phyloP scores from a whole-genome alignment of 1,140 invertebrate genomes.

The Aphelinus certus region DNA sequence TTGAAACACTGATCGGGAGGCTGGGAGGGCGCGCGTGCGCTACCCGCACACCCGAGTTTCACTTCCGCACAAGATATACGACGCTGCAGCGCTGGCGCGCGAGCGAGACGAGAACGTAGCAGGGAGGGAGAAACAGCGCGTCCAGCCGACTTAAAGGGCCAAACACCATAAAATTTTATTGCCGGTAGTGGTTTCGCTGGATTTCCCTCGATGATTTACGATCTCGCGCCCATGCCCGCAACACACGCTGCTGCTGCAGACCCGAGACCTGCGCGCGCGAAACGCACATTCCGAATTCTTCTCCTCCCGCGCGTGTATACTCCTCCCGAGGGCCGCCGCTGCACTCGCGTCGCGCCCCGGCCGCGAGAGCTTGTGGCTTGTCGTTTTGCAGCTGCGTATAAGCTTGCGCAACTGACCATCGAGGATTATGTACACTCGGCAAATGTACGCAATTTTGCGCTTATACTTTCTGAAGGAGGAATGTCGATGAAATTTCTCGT shows the following conservation, averaged over 20 bases:
- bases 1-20: slow-evolving; percentile 48
- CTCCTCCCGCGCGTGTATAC: slow-evolving; percentile 7
- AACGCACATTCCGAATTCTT: slow-evolving; percentile 3
- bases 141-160: slow-evolving; percentile 34
- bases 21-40: slow-evolving; percentile 26
- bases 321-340: background rate
- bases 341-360: background rate
- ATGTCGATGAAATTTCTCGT: no score
- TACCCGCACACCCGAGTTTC: slow-evolving; percentile 45
- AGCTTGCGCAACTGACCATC: no score
- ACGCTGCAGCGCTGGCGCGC: slow-evolving; percentile 32
- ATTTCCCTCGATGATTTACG: slow-evolving; percentile 52
- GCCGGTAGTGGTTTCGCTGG: slow-evolving; percentile 51
- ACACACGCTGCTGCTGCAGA: background rate
- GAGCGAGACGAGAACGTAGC: background rate
- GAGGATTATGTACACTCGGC: no score
- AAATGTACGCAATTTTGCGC: no score
- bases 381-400: no score
- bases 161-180: slow-evolving; percentile 55
- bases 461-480: no score
- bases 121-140: slow-evolving; percentile 8
- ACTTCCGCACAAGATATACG: slow-evolving; percentile 52
- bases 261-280: background rate
- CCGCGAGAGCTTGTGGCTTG: no score
- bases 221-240: slow-evolving; percentile 35